Evolutionary conservation across 2,113 vertebrate genomes (phyloP).

Genomic region (Charina bottae): DNA sequence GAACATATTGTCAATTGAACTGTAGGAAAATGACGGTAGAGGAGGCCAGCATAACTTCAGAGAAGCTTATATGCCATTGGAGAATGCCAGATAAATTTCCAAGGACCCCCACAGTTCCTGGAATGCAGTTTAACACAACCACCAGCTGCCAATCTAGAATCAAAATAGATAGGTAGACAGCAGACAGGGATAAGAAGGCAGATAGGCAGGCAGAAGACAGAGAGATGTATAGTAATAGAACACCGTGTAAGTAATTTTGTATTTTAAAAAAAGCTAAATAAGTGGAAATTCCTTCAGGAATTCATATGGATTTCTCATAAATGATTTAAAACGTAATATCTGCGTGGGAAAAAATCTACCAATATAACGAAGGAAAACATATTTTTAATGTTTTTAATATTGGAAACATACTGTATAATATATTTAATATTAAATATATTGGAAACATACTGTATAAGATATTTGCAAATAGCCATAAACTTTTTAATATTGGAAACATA

Average conservation of each 20-base stretch:
- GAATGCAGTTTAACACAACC: neutral
- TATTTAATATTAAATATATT: too few relatives aligned
- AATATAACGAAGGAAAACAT: neutral
- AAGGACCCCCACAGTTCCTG: neutral
- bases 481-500: neutral
- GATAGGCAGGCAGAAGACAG: neutral
- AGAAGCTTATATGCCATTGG: too few relatives aligned
- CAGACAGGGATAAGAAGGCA: neutral
- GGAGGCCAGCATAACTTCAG: too few relatives aligned
- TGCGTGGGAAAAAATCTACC: neutral
- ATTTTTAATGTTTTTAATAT: neutral
- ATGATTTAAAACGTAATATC: neutral
- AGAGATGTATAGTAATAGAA: neutral
- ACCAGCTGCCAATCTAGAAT: neutral
- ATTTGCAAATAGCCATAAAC: too few relatives aligned
- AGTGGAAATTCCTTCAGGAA: neutral
- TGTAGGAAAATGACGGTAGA: neutral
- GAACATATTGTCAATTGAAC: neutral
- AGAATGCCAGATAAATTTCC: too few relatives aligned
- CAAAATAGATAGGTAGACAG: neutral
- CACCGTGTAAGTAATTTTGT: neutral
- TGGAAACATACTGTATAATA: neutral
- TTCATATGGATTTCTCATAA: neutral
- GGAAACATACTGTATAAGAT: neutral
- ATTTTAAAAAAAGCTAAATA: neutral